A percentile compares a stretch with the other conserved stretches of the same genome.
phyloP scores from a whole-genome alignment of 2,888 invertebrate genomes.

The Epiperipatus broadwayi region DNA sequence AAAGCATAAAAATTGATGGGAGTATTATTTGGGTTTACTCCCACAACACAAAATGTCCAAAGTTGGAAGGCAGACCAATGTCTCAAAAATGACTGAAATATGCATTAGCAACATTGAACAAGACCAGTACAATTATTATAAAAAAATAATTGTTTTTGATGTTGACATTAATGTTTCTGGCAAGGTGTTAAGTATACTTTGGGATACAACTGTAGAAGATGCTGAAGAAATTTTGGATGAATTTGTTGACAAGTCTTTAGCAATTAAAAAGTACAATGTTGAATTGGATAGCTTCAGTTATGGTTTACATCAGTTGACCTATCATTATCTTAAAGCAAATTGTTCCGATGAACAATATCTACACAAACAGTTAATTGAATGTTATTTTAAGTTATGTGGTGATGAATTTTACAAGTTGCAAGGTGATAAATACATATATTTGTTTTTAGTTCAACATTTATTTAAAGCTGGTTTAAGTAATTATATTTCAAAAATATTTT shows the following conservation, averaged over 20 bases:
- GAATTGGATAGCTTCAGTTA: conserved; percentile 43
- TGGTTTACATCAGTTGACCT: conserved; percentile 47
- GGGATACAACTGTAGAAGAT: conserved; percentile 31
- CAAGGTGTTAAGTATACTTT: conserved; percentile 35
- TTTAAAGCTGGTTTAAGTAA: conserved; percentile 32
- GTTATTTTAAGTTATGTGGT: not conserved
- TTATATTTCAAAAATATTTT: conserved; percentile 40
- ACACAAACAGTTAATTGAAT: conserved; percentile 10
- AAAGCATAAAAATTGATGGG: conserved; percentile 39
- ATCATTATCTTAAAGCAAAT: conserved; percentile 38
- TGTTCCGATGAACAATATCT: conserved; percentile 11
- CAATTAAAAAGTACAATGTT: conserved; percentile 41
- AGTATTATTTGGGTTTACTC: conserved; percentile 31
- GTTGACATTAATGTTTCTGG: conserved; percentile 47
- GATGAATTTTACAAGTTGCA: no score
- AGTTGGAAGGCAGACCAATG: conserved; percentile 22
- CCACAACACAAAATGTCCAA: no score
- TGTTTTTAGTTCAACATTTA: conserved; percentile 50
- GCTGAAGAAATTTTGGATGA: conserved; percentile 43
- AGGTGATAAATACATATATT: conserved; percentile 50
- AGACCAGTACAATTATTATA: conserved; percentile 33
- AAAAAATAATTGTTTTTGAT: conserved; percentile 43
- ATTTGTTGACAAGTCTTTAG: conserved; percentile 44
- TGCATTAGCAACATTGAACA: conserved; percentile 38
- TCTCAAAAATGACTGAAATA: conserved; percentile 38